These are phyloP conservation scores for Argyra leucocephala DNA, from an alignment of 2,888 invertebrate species.

Conservation along the genomic window DNA sequence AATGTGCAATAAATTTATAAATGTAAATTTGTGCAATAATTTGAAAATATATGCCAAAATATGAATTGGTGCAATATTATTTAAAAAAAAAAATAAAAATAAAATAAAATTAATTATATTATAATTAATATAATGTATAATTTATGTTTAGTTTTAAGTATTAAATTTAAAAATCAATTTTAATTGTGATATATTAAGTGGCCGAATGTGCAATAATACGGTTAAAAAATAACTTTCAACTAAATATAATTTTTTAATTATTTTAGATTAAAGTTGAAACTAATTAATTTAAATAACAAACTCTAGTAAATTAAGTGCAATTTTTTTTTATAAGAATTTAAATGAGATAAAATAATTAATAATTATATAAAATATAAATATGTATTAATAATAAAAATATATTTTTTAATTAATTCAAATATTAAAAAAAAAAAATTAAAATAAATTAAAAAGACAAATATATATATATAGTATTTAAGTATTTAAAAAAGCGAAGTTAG, in stretches of 20 bases:
- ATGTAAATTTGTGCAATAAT: conserved; percentile 2
- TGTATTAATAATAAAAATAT: too few species aligned
- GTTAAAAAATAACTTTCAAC: not conserved
- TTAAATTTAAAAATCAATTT: not conserved
- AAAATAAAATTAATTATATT: not conserved
- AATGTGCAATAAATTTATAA: not conserved
- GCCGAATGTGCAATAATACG: conserved; percentile 17
- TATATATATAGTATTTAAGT: too few species aligned
- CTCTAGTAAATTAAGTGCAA: not conserved
- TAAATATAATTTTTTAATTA: not conserved
- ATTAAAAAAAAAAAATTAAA: too few species aligned
- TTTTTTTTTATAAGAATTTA: not conserved
- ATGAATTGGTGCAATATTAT: conserved; percentile 7
- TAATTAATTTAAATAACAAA: not conserved
- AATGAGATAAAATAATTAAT: not conserved
- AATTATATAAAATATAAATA: not conserved
- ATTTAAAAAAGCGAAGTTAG: too few species aligned
- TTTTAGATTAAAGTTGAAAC: not conserved
- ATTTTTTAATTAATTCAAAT: too few species aligned
- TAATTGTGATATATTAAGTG: conserved; percentile 8
- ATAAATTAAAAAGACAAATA: too few species aligned
- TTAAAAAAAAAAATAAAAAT: not conserved
- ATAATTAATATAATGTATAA: too few species aligned
- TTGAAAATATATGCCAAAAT: not conserved
- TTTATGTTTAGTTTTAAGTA: too few species aligned